These are phyloP conservation scores for Salvelinus sp. DNA, from an alignment of 2,113 vertebrate species.

Conservation along the genomic window DNA sequence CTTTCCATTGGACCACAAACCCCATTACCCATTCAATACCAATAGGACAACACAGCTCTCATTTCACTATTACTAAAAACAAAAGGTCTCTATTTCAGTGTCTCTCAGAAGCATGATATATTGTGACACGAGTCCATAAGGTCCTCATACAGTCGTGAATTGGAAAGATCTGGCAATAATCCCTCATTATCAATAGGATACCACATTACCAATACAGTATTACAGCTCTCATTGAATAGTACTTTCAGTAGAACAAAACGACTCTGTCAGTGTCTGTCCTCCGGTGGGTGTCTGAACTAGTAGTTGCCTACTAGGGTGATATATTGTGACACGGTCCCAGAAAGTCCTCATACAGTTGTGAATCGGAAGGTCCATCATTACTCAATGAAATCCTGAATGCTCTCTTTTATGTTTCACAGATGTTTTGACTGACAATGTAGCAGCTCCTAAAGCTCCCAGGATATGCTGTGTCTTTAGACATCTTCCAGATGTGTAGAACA, in stretches of 20 bases:
- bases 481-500: slow-evolving; percentile 57
- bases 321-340: not conserved
- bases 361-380: not conserved
- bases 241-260: not conserved
- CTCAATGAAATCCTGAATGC: not conserved
- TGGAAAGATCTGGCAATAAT: no score
- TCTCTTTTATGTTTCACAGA: slow-evolving; percentile 3
- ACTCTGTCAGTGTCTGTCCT: not conserved
- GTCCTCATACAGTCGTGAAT: not conserved
- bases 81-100: not conserved
- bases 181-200: no score
- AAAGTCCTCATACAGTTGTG: not conserved
- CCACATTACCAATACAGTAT: no score
- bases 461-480: slow-evolving; percentile 21
- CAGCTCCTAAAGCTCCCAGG: slow-evolving; percentile 4
- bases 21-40: not conserved
- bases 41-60: not conserved
- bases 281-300: not conserved
- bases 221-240: no score
- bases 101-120: not conserved
- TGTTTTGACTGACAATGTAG: slow-evolving; percentile 4
- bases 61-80: not conserved
- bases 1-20: slow-evolving; percentile 1
- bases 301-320: not conserved
- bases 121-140: not conserved